A percentile compares a stretch with the other conserved stretches of the same genome.
Evolutionary conservation across 2,888 invertebrate species (phyloP).

Genomic region (Onthophagus sagittarius): DNA sequence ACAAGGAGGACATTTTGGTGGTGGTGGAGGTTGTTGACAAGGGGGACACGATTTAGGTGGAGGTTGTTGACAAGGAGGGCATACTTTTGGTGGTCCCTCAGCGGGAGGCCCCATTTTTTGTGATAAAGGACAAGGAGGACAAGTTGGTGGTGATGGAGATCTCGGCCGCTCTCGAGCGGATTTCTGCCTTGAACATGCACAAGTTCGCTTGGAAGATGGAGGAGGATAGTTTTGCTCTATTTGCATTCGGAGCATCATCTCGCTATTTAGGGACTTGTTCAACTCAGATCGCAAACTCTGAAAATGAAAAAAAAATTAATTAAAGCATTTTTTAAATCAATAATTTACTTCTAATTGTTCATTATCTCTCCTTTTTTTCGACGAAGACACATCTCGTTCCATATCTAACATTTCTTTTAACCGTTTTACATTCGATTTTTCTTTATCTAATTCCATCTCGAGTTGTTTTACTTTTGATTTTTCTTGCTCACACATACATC

Average conservation of each 20-base stretch:
- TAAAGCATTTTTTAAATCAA: not conserved
- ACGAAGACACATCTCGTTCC: slow-evolving; percentile 18
- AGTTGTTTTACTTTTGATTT: slow-evolving; percentile 27
- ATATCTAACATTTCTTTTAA: slow-evolving; percentile 28
- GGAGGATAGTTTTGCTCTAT: slow-evolving; percentile 20
- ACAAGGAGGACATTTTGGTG: not conserved
- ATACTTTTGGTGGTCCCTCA: no score
- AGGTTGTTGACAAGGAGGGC: no score
- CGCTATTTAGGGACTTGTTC: slow-evolving; percentile 27
- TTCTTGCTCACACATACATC: slow-evolving; percentile 31
- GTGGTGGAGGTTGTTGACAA: no score
- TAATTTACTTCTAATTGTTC: slow-evolving; percentile 27
- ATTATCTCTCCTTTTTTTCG: slow-evolving; percentile 23
- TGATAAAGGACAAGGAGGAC: not conserved
- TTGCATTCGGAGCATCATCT: slow-evolving; percentile 27
- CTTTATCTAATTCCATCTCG: slow-evolving; percentile 32
- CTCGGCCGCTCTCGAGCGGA: slow-evolving; percentile 1
- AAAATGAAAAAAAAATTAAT: slow-evolving; percentile 1
- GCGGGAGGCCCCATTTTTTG: not conserved
- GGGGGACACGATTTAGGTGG: no score
- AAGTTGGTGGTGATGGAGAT: not conserved
- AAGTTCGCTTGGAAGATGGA: not conserved
- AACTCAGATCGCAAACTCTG: slow-evolving; percentile 27
- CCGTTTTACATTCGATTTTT: slow-evolving; percentile 26
- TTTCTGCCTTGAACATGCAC: not conserved